Conservation (phyloP, 53 echinoderm and acorn worm genomes). For the Echinometra lucunter region DNA sequence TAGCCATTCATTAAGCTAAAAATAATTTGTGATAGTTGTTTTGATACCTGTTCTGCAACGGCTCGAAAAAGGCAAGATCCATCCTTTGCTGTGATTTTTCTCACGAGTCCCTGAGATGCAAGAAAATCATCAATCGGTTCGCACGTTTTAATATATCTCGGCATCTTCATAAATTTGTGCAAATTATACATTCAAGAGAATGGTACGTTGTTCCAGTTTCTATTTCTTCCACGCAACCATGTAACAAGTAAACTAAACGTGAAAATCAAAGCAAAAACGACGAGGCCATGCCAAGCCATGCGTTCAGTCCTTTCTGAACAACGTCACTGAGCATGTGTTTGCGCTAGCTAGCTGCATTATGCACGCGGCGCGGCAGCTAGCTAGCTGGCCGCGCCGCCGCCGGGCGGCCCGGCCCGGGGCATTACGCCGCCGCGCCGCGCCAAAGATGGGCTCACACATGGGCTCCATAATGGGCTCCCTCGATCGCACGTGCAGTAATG, state of each 20-base stretch:
- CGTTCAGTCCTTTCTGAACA: neutral
- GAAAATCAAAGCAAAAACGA: slow-evolving; percentile 15
- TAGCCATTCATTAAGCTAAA: neutral
- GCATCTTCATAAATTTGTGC: slow-evolving; percentile 25
- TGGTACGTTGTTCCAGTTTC: neutral
- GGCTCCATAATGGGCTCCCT: neutral
- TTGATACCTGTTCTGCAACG: slow-evolving; percentile 95
- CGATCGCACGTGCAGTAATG: neutral
- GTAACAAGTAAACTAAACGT: neutral
- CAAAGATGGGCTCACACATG: neutral
- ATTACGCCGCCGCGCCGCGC: neutral
- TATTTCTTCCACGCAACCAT: neutral
- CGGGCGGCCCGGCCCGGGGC: no score
- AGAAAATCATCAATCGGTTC: slow-evolving; percentile 99
- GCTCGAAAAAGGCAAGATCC: slow-evolving; percentile 98
- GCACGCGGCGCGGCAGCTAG: neutral
- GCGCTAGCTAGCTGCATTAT: no score
- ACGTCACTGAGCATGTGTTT: neutral
- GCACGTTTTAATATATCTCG: slow-evolving; percentile 36
- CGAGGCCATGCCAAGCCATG: slow-evolving; percentile 50
- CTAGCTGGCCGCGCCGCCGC: neutral
- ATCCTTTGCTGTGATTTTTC: slow-evolving; percentile 98
- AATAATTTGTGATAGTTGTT: neutral
- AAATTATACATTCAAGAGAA: neutral
- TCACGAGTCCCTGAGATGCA: slow-evolving; percentile 86